Percentiles rank a stretch among this genome's conserved stretches.
These are phyloP conservation scores for Synanthedon andrenaeformis DNA, from an alignment of 2,888 invertebrate species.

Conservation along the genomic window DNA sequence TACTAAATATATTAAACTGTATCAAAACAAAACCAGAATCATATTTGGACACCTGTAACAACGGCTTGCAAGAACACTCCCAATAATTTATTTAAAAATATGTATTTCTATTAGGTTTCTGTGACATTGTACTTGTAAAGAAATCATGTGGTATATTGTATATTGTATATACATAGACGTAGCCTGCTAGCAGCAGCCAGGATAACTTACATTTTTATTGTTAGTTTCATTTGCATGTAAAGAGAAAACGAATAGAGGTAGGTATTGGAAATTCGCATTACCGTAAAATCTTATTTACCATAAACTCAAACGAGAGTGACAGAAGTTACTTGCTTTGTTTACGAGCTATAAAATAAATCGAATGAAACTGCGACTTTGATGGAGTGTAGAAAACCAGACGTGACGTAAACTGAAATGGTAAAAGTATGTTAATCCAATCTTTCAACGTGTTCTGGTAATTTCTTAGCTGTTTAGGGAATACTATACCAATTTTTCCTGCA, in stretches of 20 bases:
- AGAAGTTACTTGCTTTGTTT: slow-evolving; percentile 56
- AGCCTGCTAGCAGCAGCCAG: too few species aligned
- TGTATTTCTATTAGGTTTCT: too few species aligned
- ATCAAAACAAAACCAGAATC: too few species aligned
- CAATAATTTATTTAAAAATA: too few species aligned
- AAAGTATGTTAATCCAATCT: slow-evolving; percentile 6
- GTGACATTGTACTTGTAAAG: too few species aligned
- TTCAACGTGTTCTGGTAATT: not conserved
- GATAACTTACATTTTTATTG: not conserved
- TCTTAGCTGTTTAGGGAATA: not conserved
- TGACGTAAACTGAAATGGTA: not conserved
- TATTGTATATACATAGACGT: too few species aligned
- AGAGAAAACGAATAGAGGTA: slow-evolving; percentile 24
- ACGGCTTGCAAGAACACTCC: too few species aligned
- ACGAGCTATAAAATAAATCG: slow-evolving; percentile 65
- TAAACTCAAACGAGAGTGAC: slow-evolving; percentile 55
- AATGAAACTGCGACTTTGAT: slow-evolving; percentile 38
- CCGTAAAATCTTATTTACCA: slow-evolving; percentile 60
- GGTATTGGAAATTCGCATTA: slow-evolving; percentile 37
- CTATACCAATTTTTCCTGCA: too few species aligned
- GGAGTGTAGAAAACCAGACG: slow-evolving; percentile 9
- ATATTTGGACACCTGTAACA: too few species aligned
- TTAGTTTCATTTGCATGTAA: slow-evolving; percentile 35
- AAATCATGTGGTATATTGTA: too few species aligned
- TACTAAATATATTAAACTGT: too few species aligned